Percentiles rank a stretch among this genome's conserved stretches.
Evolutionary conservation across 2,113 vertebrate species (phyloP).

Genomic region (Sebastes schlegelii): DNA sequence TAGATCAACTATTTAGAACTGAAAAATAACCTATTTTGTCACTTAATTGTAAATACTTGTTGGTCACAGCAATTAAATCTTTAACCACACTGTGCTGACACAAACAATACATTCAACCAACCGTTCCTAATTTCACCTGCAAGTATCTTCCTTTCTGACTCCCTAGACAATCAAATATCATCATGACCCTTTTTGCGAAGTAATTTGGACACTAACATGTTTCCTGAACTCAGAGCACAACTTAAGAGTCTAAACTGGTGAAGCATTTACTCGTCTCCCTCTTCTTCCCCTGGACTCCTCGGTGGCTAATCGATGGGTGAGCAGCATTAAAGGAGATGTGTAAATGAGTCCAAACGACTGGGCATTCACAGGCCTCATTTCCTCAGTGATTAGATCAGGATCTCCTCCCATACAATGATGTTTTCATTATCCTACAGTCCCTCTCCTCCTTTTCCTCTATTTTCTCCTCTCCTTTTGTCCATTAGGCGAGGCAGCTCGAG

Average conservation of each 20-base stretch:
- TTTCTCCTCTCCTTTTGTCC: conserved; percentile 44
- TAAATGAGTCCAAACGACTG: conserved; percentile 75
- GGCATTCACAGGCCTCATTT: conserved; percentile 78
- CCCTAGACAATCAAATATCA: not conserved
- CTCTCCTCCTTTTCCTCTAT: conserved; percentile 47
- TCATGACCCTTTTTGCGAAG: not conserved
- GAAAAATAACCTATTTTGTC: not conserved
- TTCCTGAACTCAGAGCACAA: conserved; percentile 16
- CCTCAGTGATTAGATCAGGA: conserved; percentile 78
- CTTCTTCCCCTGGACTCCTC: conserved; percentile 21
- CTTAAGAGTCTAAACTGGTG: conserved; percentile 25
- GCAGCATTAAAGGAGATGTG: conserved; percentile 62
- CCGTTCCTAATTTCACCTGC: not conserved
- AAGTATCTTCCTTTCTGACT: not conserved
- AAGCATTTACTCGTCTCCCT: conserved; percentile 22
- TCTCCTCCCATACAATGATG: conserved; percentile 75
- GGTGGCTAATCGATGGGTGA: conserved; percentile 58
- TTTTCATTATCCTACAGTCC: conserved; percentile 73
- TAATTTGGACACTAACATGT: not conserved
- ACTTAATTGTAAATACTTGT: too few species aligned
- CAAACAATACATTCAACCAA: not conserved
- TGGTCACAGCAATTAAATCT: not conserved
- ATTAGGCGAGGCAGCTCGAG: conserved; percentile 23
- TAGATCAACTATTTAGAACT: not conserved
- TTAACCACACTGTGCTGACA: too few species aligned